phyloP scores from a whole-genome alignment of 1,140 invertebrate species.

The Pseudobourletiella spinata region DNA sequence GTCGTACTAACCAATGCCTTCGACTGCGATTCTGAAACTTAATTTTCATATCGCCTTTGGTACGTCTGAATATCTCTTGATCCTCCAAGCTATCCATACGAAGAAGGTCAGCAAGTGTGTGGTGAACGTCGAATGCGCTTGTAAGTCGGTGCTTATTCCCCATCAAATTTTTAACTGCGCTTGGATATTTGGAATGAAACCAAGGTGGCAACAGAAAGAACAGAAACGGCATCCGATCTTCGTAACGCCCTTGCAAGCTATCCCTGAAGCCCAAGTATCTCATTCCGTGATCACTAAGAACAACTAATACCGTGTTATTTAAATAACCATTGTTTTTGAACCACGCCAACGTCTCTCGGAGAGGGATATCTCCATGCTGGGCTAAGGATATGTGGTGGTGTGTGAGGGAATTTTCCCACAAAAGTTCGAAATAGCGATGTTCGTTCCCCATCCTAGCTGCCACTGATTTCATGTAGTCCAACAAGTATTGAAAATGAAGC shows the following conservation, averaged over 20 bases:
- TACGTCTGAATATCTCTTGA: too few species aligned
- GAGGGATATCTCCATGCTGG: constrained; percentile 52
- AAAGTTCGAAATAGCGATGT: constrained; percentile 57
- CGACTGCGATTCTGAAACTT: not conserved
- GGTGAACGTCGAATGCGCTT: constrained; percentile 28
- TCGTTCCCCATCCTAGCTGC: constrained; percentile 13
- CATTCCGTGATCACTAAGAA: constrained; percentile 37
- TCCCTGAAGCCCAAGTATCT: constrained; percentile 42
- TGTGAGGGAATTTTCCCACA: constrained; percentile 66
- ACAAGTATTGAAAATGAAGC: constrained; percentile 44
- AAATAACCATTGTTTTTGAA: constrained; percentile 8
- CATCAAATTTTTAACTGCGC: constrained; percentile 16
- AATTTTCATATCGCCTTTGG: not conserved
- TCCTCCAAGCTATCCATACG: too few species aligned
- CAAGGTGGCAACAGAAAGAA: constrained; percentile 21
- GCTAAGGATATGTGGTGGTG: constrained; percentile 66
- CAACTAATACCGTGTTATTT: constrained; percentile 18
- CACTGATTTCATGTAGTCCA: constrained; percentile 36
- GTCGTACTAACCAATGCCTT: not conserved
- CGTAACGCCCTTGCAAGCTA: constrained; percentile 28
- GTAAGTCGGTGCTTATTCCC: constrained; percentile 21
- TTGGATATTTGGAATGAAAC: constrained; percentile 9
- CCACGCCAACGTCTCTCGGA: constrained; percentile 29
- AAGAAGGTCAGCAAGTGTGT: constrained; percentile 27
- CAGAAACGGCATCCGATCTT: constrained; percentile 32